Evolutionary conservation across 2,113 vertebrate species (phyloP), one percentile per base, ranked within the genome.

Genomic region (Potamarius usumacintae): DNA sequence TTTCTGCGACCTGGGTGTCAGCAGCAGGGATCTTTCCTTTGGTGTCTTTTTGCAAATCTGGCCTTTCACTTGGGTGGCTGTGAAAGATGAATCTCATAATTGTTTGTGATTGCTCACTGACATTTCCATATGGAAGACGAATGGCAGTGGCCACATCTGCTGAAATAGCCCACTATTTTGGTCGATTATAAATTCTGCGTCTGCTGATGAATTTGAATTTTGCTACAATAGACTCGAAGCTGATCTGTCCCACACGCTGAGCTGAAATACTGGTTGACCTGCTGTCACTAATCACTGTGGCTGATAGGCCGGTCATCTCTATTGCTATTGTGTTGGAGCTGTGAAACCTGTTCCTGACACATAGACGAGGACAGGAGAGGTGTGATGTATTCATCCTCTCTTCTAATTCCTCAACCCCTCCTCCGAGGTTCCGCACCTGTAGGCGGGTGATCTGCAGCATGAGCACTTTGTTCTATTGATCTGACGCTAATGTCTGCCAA

Each of bases 101-200:
- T 93, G 92, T 92, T 94, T 92, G 92, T 92, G 93, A 94, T 94
- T 93, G 89, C 89, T 92, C 89, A 88, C 89, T 93, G 94, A 91
- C 91, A 92, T 94, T 93, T 94, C 92, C 94, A 93, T 94, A 94
- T 93, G 93, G 92, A 83, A 90, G 89, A 89, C 42, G 48, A 93
- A 92, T 74, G 18, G 79, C 87, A 87, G 87, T 17, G 72, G 57
- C 88, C 63, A 77, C 74, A 88, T 90, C 89, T 90, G 86, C 82
- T 80, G 87, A 63, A 78, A 86, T 17, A 86, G 72, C 58, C 69
- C 82, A 74, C 86, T 12, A 50, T 77, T 71, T 27, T 48, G 17
- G 15, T 34, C 34, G 48, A 22, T 87, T 67, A 83, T 22, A 67
- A 85, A 83, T 65, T 34, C 72, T 84, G 62, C 63, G 81, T 80